Evolutionary conservation across 2,113 vertebrate species (phyloP).

Genomic region (Anseranas semipalmata): DNA sequence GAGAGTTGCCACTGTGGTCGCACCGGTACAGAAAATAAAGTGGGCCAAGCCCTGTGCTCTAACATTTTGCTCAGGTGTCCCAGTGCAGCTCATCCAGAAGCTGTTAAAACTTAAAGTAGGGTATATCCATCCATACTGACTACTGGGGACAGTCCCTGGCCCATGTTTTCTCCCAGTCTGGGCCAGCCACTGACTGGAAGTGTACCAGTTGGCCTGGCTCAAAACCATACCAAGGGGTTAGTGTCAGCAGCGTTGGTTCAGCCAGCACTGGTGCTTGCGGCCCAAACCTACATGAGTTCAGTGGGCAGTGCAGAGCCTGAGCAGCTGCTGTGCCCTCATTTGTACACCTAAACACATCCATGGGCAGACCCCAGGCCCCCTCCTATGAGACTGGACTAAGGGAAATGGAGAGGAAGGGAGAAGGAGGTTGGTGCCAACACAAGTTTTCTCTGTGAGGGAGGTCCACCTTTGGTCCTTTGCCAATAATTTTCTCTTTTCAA

Average conservation of each 20-base stretch:
- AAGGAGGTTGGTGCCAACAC: neutral
- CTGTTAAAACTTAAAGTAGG: neutral
- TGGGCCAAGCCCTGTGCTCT: neutral
- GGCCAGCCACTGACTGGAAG: neutral
- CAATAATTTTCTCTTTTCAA: neutral
- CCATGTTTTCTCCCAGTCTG: neutral
- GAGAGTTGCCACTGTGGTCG: neutral
- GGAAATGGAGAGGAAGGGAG: neutral
- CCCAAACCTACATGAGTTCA: too few relatives aligned
- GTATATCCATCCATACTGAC: neutral
- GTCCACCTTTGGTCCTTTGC: neutral
- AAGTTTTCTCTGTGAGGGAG: neutral
- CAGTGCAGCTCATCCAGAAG: neutral
- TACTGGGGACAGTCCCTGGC: neutral
- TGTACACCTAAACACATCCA: neutral
- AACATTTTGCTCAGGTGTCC: neutral
- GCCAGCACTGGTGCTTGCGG: neutral
- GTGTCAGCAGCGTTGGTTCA: neutral
- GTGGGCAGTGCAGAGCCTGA: neutral
- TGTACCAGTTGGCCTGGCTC: neutral
- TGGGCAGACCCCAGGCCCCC: accelerated
- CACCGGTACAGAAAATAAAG: neutral
- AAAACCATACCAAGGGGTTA: neutral
- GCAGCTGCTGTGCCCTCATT: neutral
- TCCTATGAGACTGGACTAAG: neutral